Percentiles rank a stretch among this genome's conserved stretches.
phyloP scores from a whole-genome alignment of 2,113 vertebrate species.

The Pipra filicauda region DNA sequence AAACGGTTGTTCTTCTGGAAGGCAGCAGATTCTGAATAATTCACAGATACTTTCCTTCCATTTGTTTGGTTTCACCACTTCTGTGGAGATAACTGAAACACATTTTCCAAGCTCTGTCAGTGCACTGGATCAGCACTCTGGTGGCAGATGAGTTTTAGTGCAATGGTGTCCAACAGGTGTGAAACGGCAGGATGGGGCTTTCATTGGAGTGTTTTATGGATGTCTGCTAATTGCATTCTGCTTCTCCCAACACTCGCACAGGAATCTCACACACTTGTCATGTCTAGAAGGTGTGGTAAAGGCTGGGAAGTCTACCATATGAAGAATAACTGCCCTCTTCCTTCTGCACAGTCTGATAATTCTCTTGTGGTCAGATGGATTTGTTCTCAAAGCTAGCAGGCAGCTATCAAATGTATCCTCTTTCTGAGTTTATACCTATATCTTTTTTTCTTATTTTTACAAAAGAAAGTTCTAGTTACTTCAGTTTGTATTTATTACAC shows the following conservation, averaged over 20 bases:
- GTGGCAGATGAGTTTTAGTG: neutral
- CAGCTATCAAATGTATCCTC: neutral
- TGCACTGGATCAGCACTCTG: constrained; percentile 32
- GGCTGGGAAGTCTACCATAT: neutral
- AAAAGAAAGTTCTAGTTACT: neutral
- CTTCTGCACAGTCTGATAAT: neutral
- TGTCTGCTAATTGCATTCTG: constrained; percentile 40
- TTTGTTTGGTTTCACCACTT: neutral
- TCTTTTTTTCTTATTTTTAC: neutral
- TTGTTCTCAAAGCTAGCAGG: neutral
- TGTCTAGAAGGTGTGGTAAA: neutral
- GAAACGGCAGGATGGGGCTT: neutral
- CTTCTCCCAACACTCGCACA: neutral
- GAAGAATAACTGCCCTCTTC: neutral
- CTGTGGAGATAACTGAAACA: neutral
- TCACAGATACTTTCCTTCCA: neutral
- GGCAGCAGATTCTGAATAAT: constrained; percentile 56
- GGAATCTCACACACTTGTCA: neutral
- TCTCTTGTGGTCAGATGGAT: neutral
- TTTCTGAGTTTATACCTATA: neutral
- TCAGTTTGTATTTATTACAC: neutral
- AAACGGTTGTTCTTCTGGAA: constrained; percentile 42
- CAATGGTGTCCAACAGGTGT: constrained; percentile 12
- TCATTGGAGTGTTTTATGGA: neutral
- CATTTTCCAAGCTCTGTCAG: neutral